These are phyloP conservation scores for Onychomys torridus DNA, from an alignment of 2,797 vertebrate genomes.

Conservation along the genomic window DNA sequence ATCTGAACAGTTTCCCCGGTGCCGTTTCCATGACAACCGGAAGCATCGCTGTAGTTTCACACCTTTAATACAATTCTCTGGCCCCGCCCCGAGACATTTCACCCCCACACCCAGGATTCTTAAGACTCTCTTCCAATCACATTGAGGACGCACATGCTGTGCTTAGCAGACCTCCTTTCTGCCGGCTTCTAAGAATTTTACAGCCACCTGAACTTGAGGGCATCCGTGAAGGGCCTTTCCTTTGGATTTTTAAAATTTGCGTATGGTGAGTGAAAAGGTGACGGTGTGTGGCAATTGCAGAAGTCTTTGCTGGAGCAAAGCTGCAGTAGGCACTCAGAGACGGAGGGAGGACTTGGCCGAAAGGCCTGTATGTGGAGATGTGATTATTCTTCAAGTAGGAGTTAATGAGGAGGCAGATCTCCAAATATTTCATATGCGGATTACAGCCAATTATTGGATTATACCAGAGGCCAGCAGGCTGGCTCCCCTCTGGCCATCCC, in stretches of 20 bases:
- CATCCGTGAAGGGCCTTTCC: background rate
- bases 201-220: constrained; percentile 11
- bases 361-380: constrained; percentile 55
- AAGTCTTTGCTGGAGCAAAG: background rate
- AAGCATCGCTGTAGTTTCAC: constrained; percentile 60
- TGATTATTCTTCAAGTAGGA: constrained; percentile 68
- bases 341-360: constrained; percentile 33
- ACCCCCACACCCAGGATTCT: background rate
- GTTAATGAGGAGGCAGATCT: constrained; percentile 71
- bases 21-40: constrained; percentile 73
- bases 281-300: background rate
- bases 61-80: constrained; percentile 2
- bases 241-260: constrained; percentile 27
- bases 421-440: constrained; percentile 74
- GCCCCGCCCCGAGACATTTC: background rate
- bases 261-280: background rate
- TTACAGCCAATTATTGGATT: constrained; percentile 73
- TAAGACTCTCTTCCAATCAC: constrained; percentile 27
- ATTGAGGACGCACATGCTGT: background rate
- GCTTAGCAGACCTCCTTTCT: background rate
- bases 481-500: constrained; percentile 59
- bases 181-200: background rate
- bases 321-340: constrained; percentile 1
- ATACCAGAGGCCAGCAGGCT: constrained; percentile 52
- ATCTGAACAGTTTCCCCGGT: constrained; percentile 32